Percentiles rank a stretch among this genome's conserved stretches.
phyloP scores from a whole-genome alignment of 2,113 vertebrate genomes.

The Pteruthius melanotis region DNA sequence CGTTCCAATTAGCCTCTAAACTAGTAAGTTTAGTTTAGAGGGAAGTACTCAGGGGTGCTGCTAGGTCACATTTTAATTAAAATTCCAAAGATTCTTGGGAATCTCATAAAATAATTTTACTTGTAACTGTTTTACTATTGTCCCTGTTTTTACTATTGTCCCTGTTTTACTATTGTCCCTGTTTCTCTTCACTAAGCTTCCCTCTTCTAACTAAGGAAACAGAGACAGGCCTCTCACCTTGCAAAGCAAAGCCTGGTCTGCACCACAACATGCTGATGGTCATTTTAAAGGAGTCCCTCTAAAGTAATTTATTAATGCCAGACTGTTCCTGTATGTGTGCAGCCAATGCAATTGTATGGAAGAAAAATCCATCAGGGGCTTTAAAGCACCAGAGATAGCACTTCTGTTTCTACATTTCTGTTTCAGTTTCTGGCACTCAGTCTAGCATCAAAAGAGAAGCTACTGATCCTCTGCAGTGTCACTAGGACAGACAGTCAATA shows the following conservation, averaged over 20 bases:
- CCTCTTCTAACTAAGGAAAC: background rate
- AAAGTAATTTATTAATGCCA: background rate
- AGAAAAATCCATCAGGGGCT: background rate
- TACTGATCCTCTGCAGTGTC: background rate
- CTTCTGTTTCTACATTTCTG: background rate
- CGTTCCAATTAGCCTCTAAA: background rate
- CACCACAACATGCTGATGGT: background rate
- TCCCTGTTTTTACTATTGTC: background rate
- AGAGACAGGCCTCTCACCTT: background rate
- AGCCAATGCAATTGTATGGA: background rate
- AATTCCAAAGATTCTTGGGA: background rate
- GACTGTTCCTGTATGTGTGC: background rate
- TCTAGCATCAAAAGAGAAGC: background rate
- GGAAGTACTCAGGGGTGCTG: background rate
- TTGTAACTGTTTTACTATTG: background rate
- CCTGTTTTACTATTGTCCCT: background rate
- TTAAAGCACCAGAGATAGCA: background rate
- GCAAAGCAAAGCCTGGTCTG: background rate
- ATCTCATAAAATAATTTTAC: background rate
- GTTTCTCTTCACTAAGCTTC: background rate
- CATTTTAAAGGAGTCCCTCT: background rate
- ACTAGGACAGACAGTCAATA: background rate
- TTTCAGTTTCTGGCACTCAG: background rate
- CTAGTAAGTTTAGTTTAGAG: too few species aligned
- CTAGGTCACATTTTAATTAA: conserved; percentile 30